Evolutionary conservation across 2,113 vertebrate species (phyloP), one percentile per base, ranked within the genome.

Genomic region (Conger conger): DNA sequence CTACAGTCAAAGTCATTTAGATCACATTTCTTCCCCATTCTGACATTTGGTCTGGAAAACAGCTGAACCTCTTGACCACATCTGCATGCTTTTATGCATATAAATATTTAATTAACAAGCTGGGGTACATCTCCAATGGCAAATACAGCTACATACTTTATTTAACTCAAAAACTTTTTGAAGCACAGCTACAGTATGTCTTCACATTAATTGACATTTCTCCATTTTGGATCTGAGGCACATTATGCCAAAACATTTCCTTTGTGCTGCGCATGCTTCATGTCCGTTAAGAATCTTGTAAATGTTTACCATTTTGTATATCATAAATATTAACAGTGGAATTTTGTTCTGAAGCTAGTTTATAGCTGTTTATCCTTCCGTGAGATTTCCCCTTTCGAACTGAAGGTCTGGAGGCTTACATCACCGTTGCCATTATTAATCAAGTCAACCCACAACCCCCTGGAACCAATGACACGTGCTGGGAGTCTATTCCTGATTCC

Each of bases 261-360:
- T 73, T 30, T n/a, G 27, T 3, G n/a, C 4, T 7, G 8, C 13
- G 68, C n/a, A 33, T 73, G 27, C 27, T 13, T n/a, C 9, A 73
- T 27, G n/a, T 73, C n/a, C 15, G 68, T 73, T n/a, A n/a, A 73
- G 33, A 30, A 3, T 30, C 15, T 50, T 27, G 5, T 11, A 73
- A 33, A 73, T 79, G 78, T 79, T 40, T 27, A 79, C 42, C 38
- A 42, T 79, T 40, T 38, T 79, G 78, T 17, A 79, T 35, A 79
- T 40, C 15, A 36, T 38, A 38, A 40, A 73, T 73, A 23, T 42
- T 79, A 54, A 33, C 38, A 54, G 68, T 37, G 68, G 15, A 83
- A 68, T 73, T 5, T 77, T 83, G 45, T 76, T 42, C 42, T 45
- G 17, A 36, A 73, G 38, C 35, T 77, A 11, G 27, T 77, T 30